These are phyloP conservation scores for Thyatira batis DNA, from an alignment of 2,888 invertebrate species.

Conservation along the genomic window DNA sequence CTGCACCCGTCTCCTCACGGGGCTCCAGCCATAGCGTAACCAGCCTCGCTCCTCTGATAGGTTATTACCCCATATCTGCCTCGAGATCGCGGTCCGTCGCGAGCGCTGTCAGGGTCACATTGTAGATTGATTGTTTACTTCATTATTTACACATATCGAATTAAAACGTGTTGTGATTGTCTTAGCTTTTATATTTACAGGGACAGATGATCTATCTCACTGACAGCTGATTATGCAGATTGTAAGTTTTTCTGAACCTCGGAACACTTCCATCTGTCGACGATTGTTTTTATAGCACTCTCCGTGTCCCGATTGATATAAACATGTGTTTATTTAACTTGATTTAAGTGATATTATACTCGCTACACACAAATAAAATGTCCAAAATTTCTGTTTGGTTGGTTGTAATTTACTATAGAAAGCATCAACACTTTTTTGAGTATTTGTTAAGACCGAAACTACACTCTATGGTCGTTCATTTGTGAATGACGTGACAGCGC, in stretches of 20 bases:
- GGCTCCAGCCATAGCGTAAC: slow-evolving; percentile 68
- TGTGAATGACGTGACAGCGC: slow-evolving; percentile 41
- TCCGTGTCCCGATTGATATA: slow-evolving; percentile 48
- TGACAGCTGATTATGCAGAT: slow-evolving; percentile 84
- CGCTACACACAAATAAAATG: slow-evolving; percentile 70
- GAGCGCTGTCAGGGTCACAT: slow-evolving; percentile 64
- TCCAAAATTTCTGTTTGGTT: slow-evolving; percentile 78
- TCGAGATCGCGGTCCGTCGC: slow-evolving; percentile 51
- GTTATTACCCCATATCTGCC: slow-evolving; percentile 81
- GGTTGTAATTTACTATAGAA: slow-evolving; percentile 81
- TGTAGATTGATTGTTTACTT: slow-evolving; percentile 60
- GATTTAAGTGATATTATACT: slow-evolving; percentile 71
- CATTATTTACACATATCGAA: slow-evolving; percentile 61
- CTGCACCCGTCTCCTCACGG: slow-evolving; percentile 59
- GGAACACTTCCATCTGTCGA: slow-evolving; percentile 75
- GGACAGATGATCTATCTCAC: slow-evolving; percentile 82
- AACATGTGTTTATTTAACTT: slow-evolving; percentile 54
- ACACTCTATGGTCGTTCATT: slow-evolving; percentile 67
- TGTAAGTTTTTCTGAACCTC: slow-evolving; percentile 79
- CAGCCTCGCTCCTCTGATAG: slow-evolving; percentile 70
- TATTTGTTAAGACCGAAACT: slow-evolving; percentile 67
- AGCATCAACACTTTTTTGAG: slow-evolving; percentile 83
- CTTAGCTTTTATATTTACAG: slow-evolving; percentile 81
- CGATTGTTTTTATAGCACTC: slow-evolving; percentile 59
- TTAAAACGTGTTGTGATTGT: slow-evolving; percentile 75